Conservation (phyloP, 1,140 invertebrate genomes). For the Megalonaias nervosa region DNA sequence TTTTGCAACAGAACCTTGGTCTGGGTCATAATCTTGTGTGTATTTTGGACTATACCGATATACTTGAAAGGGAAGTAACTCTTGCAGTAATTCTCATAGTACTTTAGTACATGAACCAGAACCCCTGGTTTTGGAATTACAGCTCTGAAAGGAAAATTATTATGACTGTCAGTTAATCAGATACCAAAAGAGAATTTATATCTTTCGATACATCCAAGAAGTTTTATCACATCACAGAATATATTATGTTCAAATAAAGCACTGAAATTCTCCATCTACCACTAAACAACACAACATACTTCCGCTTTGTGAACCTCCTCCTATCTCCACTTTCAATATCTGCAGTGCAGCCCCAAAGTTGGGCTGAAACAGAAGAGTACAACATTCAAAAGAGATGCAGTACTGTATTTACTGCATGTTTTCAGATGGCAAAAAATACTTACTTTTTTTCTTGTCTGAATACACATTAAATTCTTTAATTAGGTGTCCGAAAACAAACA, state of each 20-base stretch:
- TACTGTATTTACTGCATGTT: neutral
- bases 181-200: neutral
- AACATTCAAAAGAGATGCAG: neutral
- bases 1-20: no score
- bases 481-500: no score
- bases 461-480: neutral
- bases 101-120: neutral
- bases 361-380: conserved; percentile 48
- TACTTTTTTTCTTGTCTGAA: neutral
- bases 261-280: neutral
- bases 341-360: conserved; percentile 66
- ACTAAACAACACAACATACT: conserved; percentile 36
- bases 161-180: neutral
- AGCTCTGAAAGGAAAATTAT: neutral
- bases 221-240: neutral
- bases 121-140: neutral
- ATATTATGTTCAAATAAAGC: neutral
- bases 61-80: no score
- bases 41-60: no score
- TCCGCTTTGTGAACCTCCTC: conserved; percentile 65
- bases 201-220: neutral
- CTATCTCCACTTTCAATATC: conserved; percentile 69
- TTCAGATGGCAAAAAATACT: neutral
- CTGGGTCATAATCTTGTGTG: no score
- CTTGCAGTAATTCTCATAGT: no score